A percentile compares a stretch with the other conserved stretches of the same genome.
Conservation (phyloP, 1,140 invertebrate genomes). For the Nasonia giraulti region DNA sequence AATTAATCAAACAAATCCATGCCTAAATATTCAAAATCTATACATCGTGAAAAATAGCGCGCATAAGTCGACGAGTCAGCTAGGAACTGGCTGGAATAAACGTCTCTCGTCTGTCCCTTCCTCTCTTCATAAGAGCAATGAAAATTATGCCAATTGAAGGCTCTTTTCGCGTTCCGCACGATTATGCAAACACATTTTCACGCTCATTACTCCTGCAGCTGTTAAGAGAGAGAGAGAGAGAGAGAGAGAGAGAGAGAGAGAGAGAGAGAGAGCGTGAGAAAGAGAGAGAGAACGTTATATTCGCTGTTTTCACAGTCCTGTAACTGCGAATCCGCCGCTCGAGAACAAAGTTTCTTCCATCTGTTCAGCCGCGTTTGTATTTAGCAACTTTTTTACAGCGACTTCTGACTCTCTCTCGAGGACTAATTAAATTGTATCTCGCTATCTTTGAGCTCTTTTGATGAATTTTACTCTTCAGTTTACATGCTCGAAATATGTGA, state of each 20-base stretch:
- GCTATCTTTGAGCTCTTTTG: too few species aligned
- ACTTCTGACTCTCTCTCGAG: neutral
- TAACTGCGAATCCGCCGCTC: neutral
- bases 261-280: too few species aligned
- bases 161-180: neutral
- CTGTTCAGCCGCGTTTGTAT: neutral
- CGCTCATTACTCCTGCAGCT: neutral
- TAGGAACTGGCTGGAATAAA: neutral
- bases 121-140: neutral
- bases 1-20: neutral
- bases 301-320: neutral
- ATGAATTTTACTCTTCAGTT: too few species aligned
- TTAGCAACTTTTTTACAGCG: neutral
- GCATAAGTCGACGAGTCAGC: neutral
- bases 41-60: neutral
- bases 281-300: neutral
- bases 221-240: too few species aligned
- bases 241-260: neutral
- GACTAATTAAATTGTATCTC: neutral
- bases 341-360: neutral
- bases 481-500: too few species aligned
- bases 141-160: conserved; percentile 24
- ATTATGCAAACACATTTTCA: conserved; percentile 34
- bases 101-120: neutral
- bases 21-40: neutral